Conservation (phyloP, 1,140 invertebrate species). For the Eriocheir sinensis region DNA sequence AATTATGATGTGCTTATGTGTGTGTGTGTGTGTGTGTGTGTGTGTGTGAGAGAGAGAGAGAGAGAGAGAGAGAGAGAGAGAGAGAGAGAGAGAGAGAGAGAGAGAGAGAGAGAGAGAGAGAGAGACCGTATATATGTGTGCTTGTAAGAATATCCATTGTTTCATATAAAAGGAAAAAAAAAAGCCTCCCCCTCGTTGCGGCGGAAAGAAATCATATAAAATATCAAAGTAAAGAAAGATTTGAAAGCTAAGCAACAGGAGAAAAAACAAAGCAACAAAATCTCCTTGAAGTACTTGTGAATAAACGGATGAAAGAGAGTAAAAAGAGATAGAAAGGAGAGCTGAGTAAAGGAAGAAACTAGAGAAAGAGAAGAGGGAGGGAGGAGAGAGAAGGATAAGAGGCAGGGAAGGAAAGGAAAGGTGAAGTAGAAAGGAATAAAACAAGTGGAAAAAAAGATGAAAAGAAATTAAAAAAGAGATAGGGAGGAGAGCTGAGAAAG, state of each 20-base stretch:
- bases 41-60: neutral
- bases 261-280: neutral
- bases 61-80: neutral
- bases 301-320: neutral
- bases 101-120: neutral
- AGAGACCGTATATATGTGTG: no score
- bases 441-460: neutral
- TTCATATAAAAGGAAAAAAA: conserved; percentile 9
- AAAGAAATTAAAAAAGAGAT: neutral
- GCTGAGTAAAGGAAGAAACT: neutral
- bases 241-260: neutral
- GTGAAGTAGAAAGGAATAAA: no score
- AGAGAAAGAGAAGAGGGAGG: neutral
- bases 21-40: no score
- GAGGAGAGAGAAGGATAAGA: neutral
- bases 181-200: neutral
- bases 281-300: neutral
- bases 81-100: neutral
- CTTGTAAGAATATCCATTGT: no score
- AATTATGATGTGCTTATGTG: no score
- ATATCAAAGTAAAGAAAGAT: neutral
- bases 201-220: neutral
- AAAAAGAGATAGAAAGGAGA: neutral
- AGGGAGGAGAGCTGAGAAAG: neutral
- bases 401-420: no score